A percentile compares a stretch with the other conserved stretches of the same genome.
Evolutionary conservation across 2,113 vertebrate genomes (phyloP).

Genomic region (Speoplatyrhinus poulsoni): DNA sequence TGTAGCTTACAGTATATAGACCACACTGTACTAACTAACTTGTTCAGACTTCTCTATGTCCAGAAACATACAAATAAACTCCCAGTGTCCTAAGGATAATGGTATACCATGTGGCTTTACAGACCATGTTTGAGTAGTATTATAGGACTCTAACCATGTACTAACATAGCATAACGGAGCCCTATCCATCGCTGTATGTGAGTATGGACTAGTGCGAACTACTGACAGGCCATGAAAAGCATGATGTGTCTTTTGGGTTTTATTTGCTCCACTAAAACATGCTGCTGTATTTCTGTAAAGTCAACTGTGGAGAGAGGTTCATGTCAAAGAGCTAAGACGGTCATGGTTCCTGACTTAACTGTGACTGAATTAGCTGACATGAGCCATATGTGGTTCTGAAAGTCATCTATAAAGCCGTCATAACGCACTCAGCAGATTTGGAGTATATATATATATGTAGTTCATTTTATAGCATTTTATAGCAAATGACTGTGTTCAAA

Average conservation of each 20-base stretch:
- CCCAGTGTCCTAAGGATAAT: not conserved
- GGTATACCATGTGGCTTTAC: not conserved
- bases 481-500: no score
- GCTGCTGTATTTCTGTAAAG: constrained; percentile 45
- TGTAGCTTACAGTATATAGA: no score
- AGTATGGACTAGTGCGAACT: constrained; percentile 1
- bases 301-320: constrained; percentile 50
- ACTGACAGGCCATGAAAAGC: not conserved
- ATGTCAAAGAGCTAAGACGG: constrained; percentile 43
- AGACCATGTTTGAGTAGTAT: not conserved
- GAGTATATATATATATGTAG: not conserved
- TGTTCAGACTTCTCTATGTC: not conserved
- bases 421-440: not conserved
- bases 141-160: not conserved
- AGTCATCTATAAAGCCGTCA: not conserved
- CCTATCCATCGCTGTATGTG: not conserved
- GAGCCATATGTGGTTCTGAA: no score
- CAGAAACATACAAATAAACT: constrained; percentile 8
- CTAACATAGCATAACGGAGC: not conserved
- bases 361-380: no score
- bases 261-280: constrained; percentile 50
- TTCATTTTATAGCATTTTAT: no score
- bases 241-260: constrained; percentile 36
- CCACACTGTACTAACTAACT: not conserved
- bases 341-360: constrained; percentile 2